These are phyloP conservation scores for Holacanthella duospinosa DNA, from an alignment of 2,888 invertebrate genomes.

Conservation along the genomic window DNA sequence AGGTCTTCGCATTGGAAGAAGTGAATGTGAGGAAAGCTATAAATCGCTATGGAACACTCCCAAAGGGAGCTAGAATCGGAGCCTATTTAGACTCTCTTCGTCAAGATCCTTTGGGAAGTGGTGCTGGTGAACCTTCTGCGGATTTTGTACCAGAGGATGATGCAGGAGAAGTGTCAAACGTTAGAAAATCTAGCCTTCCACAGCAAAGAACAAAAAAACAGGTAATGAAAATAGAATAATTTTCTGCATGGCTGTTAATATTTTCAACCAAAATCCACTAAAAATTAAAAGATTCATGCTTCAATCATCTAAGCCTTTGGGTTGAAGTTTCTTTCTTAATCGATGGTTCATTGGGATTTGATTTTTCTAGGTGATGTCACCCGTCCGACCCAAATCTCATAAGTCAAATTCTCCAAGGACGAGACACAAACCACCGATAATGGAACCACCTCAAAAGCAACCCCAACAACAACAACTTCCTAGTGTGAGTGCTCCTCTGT, in stretches of 20 bases:
- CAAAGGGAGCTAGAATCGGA: conserved; percentile 91
- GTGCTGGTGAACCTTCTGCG: conserved; percentile 17
- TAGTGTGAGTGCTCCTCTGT: conserved; percentile 12
- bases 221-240: too few species aligned
- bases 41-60: conserved; percentile 90
- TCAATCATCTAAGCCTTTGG: too few species aligned
- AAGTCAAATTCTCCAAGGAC: conserved; percentile 28
- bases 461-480: not conserved
- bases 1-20: conserved; percentile 86
- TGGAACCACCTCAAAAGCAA: conserved; percentile 9
- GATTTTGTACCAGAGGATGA: conserved; percentile 27
- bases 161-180: conserved; percentile 17
- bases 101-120: conserved; percentile 52
- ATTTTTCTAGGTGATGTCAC: conserved; percentile 28
- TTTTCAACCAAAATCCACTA: too few species aligned
- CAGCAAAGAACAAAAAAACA: conserved; percentile 30
- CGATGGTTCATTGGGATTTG: too few species aligned
- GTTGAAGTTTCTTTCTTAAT: too few species aligned
- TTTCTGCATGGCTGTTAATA: too few species aligned
- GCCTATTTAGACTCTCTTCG: conserved; percentile 89
- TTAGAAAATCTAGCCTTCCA: conserved; percentile 56
- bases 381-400: conserved; percentile 29
- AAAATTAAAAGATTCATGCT: too few species aligned
- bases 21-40: conserved; percentile 90
- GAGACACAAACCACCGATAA: conserved; percentile 32